Base-by-base conservation (phyloP, 2,888 invertebrate genomes). In the Bhutanitis thaidina region DNA sequence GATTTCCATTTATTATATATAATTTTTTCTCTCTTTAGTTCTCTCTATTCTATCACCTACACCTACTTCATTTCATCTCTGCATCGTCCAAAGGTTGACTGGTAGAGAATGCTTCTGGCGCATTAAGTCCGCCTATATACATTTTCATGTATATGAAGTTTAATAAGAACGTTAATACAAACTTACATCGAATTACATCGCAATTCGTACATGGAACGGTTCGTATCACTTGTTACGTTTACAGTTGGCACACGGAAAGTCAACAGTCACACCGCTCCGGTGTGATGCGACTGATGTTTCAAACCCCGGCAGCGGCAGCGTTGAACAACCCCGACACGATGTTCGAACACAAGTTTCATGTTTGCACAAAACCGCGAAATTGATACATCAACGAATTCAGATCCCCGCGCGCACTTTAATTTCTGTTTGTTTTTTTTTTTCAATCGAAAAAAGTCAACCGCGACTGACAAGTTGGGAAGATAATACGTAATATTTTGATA, bases 361-460 rank as follows among this genome's bases (percentile, higher is more conserved):
- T 41, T 48, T 48, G 40, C 48, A 29, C 40, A 47, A n/a, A 27
- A 43, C 48, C 36, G 27, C 48, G 41, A 43, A 49, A 49, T 49
- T 35, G 48, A 49, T 49, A 49, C 20, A 41, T 49, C 41, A 29
- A 43, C 41, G 36, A 7, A 29, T n/a, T 14, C 10, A 41, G 9
- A 34, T 34, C 12, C n/a, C 16, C 16, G 12, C n/a, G 15, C 34
- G 15, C 15, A 16, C n/a, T 32, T 16, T 12, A 20, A 12, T 9
- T 34, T 13, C 20, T 20, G 5, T 20, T 20, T 3, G 20, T 20
- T 3, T 20, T 2, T 20, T 2, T 20, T n/a, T n/a, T n/a, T n/a
- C n/a, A n/a, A n/a, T n/a, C n/a, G n/a, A n/a, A n/a, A 20, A 20
- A 20, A 20, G 20, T 20, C 20, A 20, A 20, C 3, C 20, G 20